Evolutionary conservation across 2,888 invertebrate genomes (phyloP), one percentile per base, ranked within the genome.

Genomic region (Lymantria monacha): DNA sequence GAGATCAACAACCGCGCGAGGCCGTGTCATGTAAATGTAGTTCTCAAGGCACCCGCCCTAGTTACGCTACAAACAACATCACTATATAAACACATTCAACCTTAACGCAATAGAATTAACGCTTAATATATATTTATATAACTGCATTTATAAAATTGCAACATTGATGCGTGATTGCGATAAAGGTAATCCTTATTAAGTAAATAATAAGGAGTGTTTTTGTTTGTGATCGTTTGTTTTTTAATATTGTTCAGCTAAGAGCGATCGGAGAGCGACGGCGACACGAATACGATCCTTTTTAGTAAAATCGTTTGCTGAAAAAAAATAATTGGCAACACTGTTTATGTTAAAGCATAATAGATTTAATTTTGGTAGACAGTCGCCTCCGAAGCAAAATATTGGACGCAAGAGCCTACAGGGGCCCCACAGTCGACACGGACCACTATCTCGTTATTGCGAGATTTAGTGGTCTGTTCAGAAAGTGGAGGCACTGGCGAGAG

Each of bases 31-130:
- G 89, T 81, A 85, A 90, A 90, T 88, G 81, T 79, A 66, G 69
- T 73, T 74, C 85, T 86, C 90, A 89, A 90, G 89, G 90, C 75
- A 72, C 71, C 73, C 80, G 89, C 79, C 90, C 89, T 84, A 90
- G 79, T 81, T 89, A 83, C 83, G 59, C 45, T 54, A 46, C 53
- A 57, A 66, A 64, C 69, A 66, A 66, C 60, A 48, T 55, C 53
- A 48, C 33, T 38, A 49, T 51, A 61, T 62, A 48, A 59, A 51
- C 51, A 57, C 54, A 51, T 54, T 51, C 69, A 48, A 68, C 76
- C 69, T 69, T 74, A 79, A 57, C 57, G 36, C 65, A 14, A 49
- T 40, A 38, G 10, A 15, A 54, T 53, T 66, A 79, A 49, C 66
- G 69, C 56, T 64, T 50, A 72, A 46, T 67, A 51, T 77, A 55